Base-by-base conservation (phyloP, 2,888 invertebrate species). In the Euspilapteryx auroguttella region DNA sequence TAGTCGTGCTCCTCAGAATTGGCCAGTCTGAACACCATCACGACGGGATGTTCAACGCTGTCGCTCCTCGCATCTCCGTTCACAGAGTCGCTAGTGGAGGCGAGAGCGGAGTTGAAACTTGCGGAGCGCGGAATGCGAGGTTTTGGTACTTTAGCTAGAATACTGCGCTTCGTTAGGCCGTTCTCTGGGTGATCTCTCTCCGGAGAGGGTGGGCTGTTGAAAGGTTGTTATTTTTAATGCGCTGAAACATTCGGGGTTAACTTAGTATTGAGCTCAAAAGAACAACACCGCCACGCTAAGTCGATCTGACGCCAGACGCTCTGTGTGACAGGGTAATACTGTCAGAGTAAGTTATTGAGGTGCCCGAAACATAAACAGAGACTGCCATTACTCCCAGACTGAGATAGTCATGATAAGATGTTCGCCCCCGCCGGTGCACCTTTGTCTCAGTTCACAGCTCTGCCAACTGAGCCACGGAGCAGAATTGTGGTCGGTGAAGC, bases 21-120 rank as follows among this genome's bases (percentile, higher is more conserved):
- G 2, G 66, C 56, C 39, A 78, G 42, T 42, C 64, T 69, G 14
- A 78, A 71, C 29, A 77, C 39, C 25, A 69, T 42, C 32, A 77
- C 77, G 30, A 71, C 71, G 1, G 55, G 42, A 13, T 45, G 49
- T 4, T 69, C 69, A 33, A 46, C 26, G 2, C 29, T 27, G 1
- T 52, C 53, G 1, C 55, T 57, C 26, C 37, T 49, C 24, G 26
- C 27, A 8, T 32, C 44, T 1, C 55, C 55, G 23, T 53, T 53
- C 13, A 49, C 31, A 1, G 47, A 43, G 12, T 30, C 32, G 8
- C 57, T 62, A 1, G 59, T 61, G 4, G 38, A 37, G 0, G 47
- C 34, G 1, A 48, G 32, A 2, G 54, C 51, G 10, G 38, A 29
- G 14, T 22, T 50, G 25, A 56, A 48, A 33, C 62, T 59, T 30